A percentile compares a stretch with the other conserved stretches of the same genome.
These are phyloP conservation scores for Phrixothrix hirtus DNA, from an alignment of 2,888 invertebrate genomes.

Conservation along the genomic window DNA sequence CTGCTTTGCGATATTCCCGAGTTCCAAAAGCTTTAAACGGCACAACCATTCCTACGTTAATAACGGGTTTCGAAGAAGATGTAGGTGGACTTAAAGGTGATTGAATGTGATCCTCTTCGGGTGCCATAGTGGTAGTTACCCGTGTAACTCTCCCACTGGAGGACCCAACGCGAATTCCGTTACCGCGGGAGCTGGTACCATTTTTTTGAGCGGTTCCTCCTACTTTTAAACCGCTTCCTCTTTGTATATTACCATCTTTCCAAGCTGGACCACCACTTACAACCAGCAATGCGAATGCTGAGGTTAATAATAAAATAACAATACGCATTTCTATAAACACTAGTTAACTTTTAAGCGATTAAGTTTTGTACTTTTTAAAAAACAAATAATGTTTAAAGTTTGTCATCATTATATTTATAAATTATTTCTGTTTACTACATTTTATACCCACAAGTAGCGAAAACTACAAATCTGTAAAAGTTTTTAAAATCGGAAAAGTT, in stretches of 20 bases:
- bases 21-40: constrained; percentile 77
- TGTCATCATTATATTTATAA: background rate
- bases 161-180: constrained; percentile 50
- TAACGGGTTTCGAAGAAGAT: constrained; percentile 34
- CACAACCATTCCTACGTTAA: constrained; percentile 73
- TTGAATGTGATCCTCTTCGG: constrained; percentile 49
- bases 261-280: constrained; percentile 55
- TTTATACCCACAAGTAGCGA: no score
- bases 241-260: constrained; percentile 50
- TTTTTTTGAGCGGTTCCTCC: constrained; percentile 47
- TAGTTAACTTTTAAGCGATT: no score
- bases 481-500: background rate
- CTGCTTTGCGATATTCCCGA: constrained; percentile 72
- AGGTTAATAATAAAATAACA: constrained; percentile 48
- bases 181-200: constrained; percentile 45
- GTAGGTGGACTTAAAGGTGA: constrained; percentile 43
- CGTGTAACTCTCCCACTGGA: constrained; percentile 42
- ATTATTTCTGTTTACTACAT: background rate
- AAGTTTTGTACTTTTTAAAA: background rate
- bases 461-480: background rate
- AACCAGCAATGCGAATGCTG: constrained; percentile 49
- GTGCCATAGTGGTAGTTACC: constrained; percentile 35
- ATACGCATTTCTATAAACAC: constrained; percentile 44
- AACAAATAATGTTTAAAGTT: background rate
- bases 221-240: constrained; percentile 52